These are phyloP conservation scores for Tetraodon nigroviridis DNA, from an alignment of 2,113 vertebrate genomes.

Conservation along the genomic window DNA sequence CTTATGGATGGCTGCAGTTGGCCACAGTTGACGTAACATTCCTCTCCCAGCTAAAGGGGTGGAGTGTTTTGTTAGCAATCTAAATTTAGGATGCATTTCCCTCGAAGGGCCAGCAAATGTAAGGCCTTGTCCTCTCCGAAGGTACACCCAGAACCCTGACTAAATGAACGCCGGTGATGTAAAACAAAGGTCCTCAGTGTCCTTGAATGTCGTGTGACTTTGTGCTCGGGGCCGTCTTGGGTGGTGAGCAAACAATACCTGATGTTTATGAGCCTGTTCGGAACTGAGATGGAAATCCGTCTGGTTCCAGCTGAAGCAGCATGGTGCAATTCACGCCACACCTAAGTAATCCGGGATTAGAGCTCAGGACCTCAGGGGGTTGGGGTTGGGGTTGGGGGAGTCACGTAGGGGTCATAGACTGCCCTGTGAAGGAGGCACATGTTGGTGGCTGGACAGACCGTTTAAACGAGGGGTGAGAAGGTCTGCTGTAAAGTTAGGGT, in stretches of 20 bases:
- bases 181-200: neutral
- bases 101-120: constrained; percentile 38
- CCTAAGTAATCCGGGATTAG: constrained; percentile 68
- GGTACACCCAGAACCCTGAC: constrained; percentile 30
- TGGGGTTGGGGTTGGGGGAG: constrained; percentile 16
- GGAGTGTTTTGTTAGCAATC: constrained; percentile 56
- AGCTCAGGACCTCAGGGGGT: constrained; percentile 34
- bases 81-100: constrained; percentile 53
- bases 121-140: constrained; percentile 25
- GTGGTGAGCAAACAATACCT: neutral
- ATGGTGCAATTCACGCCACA: constrained; percentile 40
- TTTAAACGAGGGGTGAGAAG: constrained; percentile 9
- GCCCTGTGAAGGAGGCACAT: constrained; percentile 28
- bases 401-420: constrained; percentile 57
- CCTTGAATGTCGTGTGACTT: neutral
- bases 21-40: constrained; percentile 52
- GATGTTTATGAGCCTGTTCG: constrained; percentile 11
- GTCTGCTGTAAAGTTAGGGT: too few relatives aligned
- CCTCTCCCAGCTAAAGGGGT: constrained; percentile 35
- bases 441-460: constrained; percentile 26
- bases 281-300: constrained; percentile 22
- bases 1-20: constrained; percentile 31
- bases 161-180: constrained; percentile 25
- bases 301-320: constrained; percentile 25
- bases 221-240: neutral